Evolutionary conservation across 2,113 vertebrate species (phyloP).

Genomic region (Ceyx margarethae): DNA sequence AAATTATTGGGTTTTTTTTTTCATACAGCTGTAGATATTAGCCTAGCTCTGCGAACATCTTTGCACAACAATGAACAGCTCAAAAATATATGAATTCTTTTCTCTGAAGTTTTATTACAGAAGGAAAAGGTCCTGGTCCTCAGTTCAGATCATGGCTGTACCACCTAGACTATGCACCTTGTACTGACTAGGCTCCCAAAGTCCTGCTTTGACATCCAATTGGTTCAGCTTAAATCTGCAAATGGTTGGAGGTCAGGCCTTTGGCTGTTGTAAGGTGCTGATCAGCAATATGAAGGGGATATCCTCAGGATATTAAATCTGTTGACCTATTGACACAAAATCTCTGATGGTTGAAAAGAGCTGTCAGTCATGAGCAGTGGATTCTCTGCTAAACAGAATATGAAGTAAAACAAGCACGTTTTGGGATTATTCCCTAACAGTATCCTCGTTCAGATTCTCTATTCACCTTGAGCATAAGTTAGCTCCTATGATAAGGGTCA

Average conservation of each 20-base stretch:
- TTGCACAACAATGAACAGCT: background rate
- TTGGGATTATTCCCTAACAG: background rate
- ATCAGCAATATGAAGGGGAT: slow-evolving; percentile 26
- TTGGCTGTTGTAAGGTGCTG: background rate
- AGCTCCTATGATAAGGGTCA: background rate
- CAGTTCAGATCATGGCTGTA: background rate
- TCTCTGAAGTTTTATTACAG: background rate
- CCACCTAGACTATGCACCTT: background rate
- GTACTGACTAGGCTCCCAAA: slow-evolving; percentile 11
- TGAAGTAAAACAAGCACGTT: background rate
- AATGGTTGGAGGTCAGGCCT: background rate
- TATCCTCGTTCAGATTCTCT: background rate
- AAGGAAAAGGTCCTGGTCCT: background rate
- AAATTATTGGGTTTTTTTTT: background rate
- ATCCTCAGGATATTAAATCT: slow-evolving; percentile 50
- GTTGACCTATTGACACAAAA: slow-evolving; percentile 53
- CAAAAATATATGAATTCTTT: background rate
- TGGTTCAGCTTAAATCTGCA: slow-evolving; percentile 12
- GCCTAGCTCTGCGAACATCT: background rate
- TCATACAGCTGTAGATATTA: background rate
- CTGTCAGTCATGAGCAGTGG: background rate
- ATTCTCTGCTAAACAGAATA: background rate
- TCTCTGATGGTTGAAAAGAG: slow-evolving; percentile 12
- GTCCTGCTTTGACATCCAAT: background rate
- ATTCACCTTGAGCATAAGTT: background rate